Base-by-base conservation (phyloP, 1,140 invertebrate species). In the Drosophila ambigua region DNA sequence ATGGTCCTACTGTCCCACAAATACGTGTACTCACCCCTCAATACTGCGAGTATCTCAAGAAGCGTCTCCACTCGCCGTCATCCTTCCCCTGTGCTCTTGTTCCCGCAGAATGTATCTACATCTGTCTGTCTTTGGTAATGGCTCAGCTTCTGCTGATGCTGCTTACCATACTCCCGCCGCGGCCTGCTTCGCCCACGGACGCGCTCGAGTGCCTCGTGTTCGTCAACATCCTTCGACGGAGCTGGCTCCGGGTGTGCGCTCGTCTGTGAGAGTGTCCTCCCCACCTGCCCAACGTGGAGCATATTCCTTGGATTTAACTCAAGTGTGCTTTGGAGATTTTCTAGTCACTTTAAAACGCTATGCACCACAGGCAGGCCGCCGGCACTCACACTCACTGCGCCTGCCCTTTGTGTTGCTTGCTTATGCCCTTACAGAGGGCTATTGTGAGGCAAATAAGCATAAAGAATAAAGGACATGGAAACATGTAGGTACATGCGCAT, bases 251-350 rank as follows among this genome's bases (percentile, higher is more conserved):
- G 49, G 26, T 26, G 43, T 20, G 28, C 11, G 8, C 26, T 50
- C 23, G 24, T 53, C 35, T 39, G 35, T 39, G 35, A 39, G 35
- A 39, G 35, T 39, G 11, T 13, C 9, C 35, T 39, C 11, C 35
- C 35, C 67, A 59, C 48, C 71, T 78, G 73, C 67, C 54, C 67
- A 45, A 62, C 57, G 59, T 79, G 55, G 55, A 46, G 60, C 72
- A 64, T 68, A 74, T 77, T 73, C 73, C 54, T 53, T 73, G 79
- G 83, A 87, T 87, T 87, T 88, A 87, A 87, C 74, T 87, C 82
- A 87, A 87, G 82, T 87, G 83, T 88, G 78, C 82, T 88, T 87
- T 87, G 59, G 82, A 87, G 82, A 85, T 87, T 85, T 85, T 87
- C 74, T 87, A 78, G 78, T 59, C 65, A 74, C 82, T 85, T 85